Evolutionary conservation across 1,140 invertebrate genomes (phyloP), one percentile per base, ranked within the genome.

Genomic region (Drosophila leontia): DNA sequence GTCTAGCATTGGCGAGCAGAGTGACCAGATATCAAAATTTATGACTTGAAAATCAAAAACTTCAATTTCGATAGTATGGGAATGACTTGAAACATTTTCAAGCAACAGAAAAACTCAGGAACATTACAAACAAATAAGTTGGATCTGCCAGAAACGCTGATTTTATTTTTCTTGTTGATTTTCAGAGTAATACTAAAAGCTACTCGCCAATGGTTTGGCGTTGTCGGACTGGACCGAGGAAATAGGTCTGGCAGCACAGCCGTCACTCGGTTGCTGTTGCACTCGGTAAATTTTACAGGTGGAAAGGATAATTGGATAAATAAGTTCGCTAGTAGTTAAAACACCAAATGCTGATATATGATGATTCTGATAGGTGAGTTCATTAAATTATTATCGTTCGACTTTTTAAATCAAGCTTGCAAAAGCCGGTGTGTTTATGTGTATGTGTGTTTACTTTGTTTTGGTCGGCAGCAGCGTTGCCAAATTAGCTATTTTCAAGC

Each of bases 371-470:
- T 53, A 35, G 51, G 51, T 53, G 7, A 53, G 51, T 53, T 3
- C 2, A 53, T 19, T 35, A 5, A 32, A 3, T 13, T 35, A 5
- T 35, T 34, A 19, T 11, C 9, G n/a, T 17, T 51, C 17, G 3
- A 32, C 7, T 13, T n/a, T 13, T 9, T 48, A n/a, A 19, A 35
- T 2, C 2, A 55, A 29, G 9, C 9, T 61, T 29, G 7, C 7
- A 55, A 55, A 53, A 39, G 47, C 60, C 60, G 60, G 60, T 8
- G 23, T 17, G 17, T 62, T 7, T 11, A 17, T 62, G 47, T 44
- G 42, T 55, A 12, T 62, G 34, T 29, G 60, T 50, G 50, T 6
- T 60, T 61, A 51, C 32, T 34, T 26, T 35, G 42, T 61, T 61
- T 32, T 35, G 47, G 58, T 11, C 42, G 11, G 5, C 6, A 29